These are phyloP conservation scores for Catamblyrhynchus diadema DNA, from an alignment of 2,797 vertebrate species.

Conservation along the genomic window DNA sequence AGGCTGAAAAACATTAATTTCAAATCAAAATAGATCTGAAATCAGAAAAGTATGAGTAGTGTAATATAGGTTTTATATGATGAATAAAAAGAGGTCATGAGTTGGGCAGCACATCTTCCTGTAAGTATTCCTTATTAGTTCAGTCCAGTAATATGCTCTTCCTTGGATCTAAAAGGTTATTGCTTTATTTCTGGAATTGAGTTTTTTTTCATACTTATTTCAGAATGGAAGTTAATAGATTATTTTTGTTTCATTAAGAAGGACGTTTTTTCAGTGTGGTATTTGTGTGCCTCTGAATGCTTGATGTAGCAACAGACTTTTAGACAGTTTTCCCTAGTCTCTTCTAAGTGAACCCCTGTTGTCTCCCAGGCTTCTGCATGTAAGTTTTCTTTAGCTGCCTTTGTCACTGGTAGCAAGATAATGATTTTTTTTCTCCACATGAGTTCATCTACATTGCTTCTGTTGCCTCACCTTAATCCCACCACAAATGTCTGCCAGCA, in stretches of 20 bases:
- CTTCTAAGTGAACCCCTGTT: not conserved
- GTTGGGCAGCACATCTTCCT: not conserved
- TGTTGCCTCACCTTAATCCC: not conserved
- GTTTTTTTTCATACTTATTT: not conserved
- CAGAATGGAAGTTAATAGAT: not conserved
- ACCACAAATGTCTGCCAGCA: not conserved
- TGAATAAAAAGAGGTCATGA: not conserved
- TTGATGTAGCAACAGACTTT: not conserved
- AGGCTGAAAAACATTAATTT: not conserved
- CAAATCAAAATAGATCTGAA: not conserved
- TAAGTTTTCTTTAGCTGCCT: not conserved
- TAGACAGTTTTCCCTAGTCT: not conserved
- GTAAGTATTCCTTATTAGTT: not conserved
- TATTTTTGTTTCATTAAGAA: not conserved
- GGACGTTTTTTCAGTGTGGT: not conserved
- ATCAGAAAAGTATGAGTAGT: not conserved
- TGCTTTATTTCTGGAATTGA: not conserved
- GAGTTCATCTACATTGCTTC: not conserved
- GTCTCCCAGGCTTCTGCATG: not conserved
- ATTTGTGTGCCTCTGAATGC: not conserved
- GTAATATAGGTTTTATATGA: not conserved
- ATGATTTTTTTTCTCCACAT: not conserved
- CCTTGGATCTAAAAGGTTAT: not conserved
- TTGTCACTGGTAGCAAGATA: not conserved
- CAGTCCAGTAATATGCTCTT: not conserved